Base-by-base conservation (phyloP, 2,888 invertebrate genomes). In the Limnephilus lunatus region DNA sequence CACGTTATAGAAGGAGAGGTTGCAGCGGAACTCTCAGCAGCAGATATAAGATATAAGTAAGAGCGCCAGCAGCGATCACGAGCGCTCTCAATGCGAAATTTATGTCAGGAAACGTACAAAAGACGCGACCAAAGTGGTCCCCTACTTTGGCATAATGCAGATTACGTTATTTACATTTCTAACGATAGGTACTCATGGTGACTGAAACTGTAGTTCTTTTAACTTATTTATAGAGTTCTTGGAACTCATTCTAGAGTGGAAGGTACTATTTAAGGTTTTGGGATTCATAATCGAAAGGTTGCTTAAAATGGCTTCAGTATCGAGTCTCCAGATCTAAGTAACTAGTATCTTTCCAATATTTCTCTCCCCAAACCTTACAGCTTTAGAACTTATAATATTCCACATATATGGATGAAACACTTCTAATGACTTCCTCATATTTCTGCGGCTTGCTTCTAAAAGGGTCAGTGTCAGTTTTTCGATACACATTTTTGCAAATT, bases 11-110 rank as follows among this genome's bases (percentile, higher is more conserved):
- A 68, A 68, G n/a, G 68, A 68, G 68, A 68, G n/a, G 7, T 25
- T 25, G 25, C n/a, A n/a, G 25, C 9, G 25, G 68, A 68, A 68
- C 68, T 68, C 68, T 68, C 25, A 68, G 68, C n/a, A n/a, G n/a
- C 68, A 9, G 68, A 68, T 68, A 68, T n/a, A 0, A 68, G 68
- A 85, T 85, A 90, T 82, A 90, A 86, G 90, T 85, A 88, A 85
- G 89, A 44, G 83, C 14, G 44, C 39, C 87, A 80, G 85, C n/a
- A 88, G 81, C 31, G 87, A 53, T 88, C 85, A 86, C 89, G 92
- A 90, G 53, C 89, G 92, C 81, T 90, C 90, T 92, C 92, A 90
- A 92, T 92, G 88, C 90, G 90, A 90, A 91, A 92, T 92, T 92
- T 92, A 92, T 91, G 90, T 83, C 92, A 87, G 85, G 31, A 83